phyloP scores from a whole-genome alignment of 1,140 invertebrate species.

The Nasonia vitripennis region DNA sequence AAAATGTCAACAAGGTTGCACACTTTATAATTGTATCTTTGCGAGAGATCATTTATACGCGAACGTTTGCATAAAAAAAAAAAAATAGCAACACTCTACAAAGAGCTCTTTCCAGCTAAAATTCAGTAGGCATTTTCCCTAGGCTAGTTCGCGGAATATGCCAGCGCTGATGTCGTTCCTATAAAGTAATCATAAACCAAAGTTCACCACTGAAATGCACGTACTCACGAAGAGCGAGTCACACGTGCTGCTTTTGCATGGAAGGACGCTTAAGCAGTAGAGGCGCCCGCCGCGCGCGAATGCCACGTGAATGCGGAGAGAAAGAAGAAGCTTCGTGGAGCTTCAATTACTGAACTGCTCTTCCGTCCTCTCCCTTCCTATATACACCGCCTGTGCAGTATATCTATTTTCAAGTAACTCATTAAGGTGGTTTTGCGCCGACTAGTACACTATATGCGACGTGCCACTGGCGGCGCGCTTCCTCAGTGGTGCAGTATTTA shows the following conservation, averaged over 20 bases:
- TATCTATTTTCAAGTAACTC: slow-evolving; percentile 16
- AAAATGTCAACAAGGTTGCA: no score
- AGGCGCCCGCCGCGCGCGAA: background rate
- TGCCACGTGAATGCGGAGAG: background rate
- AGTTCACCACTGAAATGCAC: background rate
- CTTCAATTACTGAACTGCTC: background rate
- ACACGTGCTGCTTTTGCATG: background rate
- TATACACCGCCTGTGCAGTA: background rate
- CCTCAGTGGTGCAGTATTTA: background rate
- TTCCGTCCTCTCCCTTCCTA: background rate
- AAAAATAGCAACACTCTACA: background rate
- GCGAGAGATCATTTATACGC: no score
- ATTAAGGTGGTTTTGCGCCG: slow-evolving; percentile 16
- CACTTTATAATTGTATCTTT: no score
- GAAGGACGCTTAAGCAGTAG: background rate
- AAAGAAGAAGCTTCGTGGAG: background rate
- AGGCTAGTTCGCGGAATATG: background rate
- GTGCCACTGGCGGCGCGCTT: background rate
- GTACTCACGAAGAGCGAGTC: background rate
- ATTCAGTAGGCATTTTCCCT: background rate
- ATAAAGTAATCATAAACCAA: background rate
- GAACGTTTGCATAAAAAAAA: no score
- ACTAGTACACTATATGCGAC: background rate
- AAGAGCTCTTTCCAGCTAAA: background rate
- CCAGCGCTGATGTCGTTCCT: background rate